Base-by-base conservation (phyloP, 2,888 invertebrate genomes). In the Lithophane leautieri region DNA sequence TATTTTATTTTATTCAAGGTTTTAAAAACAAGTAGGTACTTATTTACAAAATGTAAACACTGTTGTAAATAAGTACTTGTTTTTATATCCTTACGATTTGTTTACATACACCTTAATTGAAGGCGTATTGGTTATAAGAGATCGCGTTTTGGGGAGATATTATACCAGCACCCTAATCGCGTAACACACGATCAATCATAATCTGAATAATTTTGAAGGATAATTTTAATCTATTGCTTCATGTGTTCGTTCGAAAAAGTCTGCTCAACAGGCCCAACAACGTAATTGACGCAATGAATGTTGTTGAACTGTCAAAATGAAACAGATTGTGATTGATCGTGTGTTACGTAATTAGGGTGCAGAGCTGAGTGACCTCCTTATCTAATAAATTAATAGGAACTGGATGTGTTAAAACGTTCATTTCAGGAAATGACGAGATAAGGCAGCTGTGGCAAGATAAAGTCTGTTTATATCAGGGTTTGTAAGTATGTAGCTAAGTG, bases 401-500 rank as follows among this genome's bases (percentile, higher is more conserved):
- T 25, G 22, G 56, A 40, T 63, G 76, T 76, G 42, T 76, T 71
- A 71, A 58, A 47, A 40, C 28, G 42, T 69, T n/a, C 1, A 52
- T 52, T 54, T 76, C 40, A 76, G 83, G 70, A 81, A 81, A 63
- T 81, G 12, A 42, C 6, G 56, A 68, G 76, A 81, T 58, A 56
- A 56, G 56, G 28, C 47, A 54, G n/a, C 42, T 60, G 60, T 68
- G 42, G 34, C 9, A 73, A 70, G 66, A 70, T 81, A 63, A 61
- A 34, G 25, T 56, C 12, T 73, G 40, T 47, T 25, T n/a, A 9
- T n/a, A 9, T 22, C 9, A 19, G 14, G 22, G 28, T 42, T 50
- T 50, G 56, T 3, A 34, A 34, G 34, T 70, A 79, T 34, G 25
- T 70, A 67, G 52, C 70, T 65, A 25, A 61, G 42, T 61, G 44